Evolutionary conservation across 2,888 invertebrate genomes (phyloP), one percentile per base, ranked within the genome.

Genomic region (Pantelozetes paolii): DNA sequence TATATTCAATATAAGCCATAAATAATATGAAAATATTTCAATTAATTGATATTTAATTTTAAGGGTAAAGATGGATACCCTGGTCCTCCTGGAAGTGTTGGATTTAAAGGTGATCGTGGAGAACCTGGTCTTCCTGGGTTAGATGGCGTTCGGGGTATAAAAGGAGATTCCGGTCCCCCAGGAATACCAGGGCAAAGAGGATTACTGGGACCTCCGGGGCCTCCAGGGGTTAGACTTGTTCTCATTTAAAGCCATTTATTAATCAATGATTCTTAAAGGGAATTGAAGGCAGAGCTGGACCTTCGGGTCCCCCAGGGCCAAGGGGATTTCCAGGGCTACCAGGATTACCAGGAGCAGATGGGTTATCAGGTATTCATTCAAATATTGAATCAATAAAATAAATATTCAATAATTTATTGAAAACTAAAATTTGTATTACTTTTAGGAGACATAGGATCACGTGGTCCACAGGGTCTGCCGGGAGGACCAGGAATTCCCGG

Each of bases 121-220:
- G 92, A 92, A 81, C 86, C 90, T 71, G 78, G 92, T 2, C 90
- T 88, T 79, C 88, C 87, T 28, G 92, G 92, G 32, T 82, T 89
- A 73, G 90, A 92, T 80, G 92, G 92, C 0, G 84, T 87, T 5
- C 92, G 91, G 82, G 92, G 92, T 5, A 91, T 92, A 78, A 88
- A 78, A 77, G 78, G 78, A 20, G 42, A 40, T 50, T 73, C 75
- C 0, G 92, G 92, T 0, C 85, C 87, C n/a, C 81, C 87, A 2
- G 92, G 92, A 28, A 83, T 87, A 6, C 81, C 85, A 5, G 78
- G 78, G 5, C 76, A 75, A 36, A 77, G 76, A 71, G 78, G 78
- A 15, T 72, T 74, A 18, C 26, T 91, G 80, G 92, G 76, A n/a
- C 75, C 77, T 15, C 77, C 76, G 20, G 79, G 79, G 20, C 75